phyloP scores from a whole-genome alignment of 2,113 vertebrate genomes.

The Xenopus tropicalis region UCB_Xtro_10.0 CM004445.2:114890501-114891000 shows the following conservation, averaged over 20 bases:
- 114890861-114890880: too few species aligned
- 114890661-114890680: background rate
- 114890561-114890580: constrained; percentile 4
- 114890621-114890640: constrained; percentile 3
- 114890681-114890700: background rate
- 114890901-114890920: too few species aligned
- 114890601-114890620: constrained; percentile 13
- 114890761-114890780: too few species aligned
- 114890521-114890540: constrained; percentile 18
- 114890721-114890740: background rate
- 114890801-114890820: too few species aligned
- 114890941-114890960: too few species aligned
- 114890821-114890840: too few species aligned
- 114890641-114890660: background rate
- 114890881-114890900: too few species aligned
- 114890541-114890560: constrained; percentile 5
- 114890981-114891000: too few species aligned
- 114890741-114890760: background rate
- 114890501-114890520: background rate
- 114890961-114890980: too few species aligned
- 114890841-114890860: too few species aligned
- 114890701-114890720: background rate
- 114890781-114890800: too few species aligned
- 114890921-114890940: too few species aligned
- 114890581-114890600: background rate